Conservation (phyloP, 2,797 vertebrate genomes). For the Poeciliopsis turneri region DNA sequence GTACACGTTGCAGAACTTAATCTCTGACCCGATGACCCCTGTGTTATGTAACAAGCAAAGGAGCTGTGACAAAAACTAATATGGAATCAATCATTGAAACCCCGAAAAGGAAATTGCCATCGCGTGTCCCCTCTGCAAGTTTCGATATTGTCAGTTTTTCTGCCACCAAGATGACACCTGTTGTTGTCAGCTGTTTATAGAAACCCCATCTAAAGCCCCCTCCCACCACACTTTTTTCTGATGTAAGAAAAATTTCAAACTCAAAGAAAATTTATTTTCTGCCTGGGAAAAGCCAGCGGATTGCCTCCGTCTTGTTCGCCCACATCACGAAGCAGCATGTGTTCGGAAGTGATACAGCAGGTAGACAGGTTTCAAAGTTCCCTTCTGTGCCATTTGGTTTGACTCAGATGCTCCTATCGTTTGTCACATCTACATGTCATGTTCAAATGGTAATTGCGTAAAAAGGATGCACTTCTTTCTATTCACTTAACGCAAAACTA, state of each 20-base stretch:
- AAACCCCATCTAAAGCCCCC: not conserved
- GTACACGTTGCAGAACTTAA: not conserved
- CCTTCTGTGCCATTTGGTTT: not conserved
- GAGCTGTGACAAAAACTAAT: not conserved
- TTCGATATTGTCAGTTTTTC: not conserved
- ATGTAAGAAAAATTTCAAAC: not conserved
- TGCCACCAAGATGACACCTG: not conserved
- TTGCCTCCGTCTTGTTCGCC: not conserved
- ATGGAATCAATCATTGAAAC: not conserved
- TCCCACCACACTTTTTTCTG: constrained; percentile 4
- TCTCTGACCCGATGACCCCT: not conserved
- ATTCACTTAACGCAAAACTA: not conserved
- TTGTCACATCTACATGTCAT: not conserved
- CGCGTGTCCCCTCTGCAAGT: not conserved
- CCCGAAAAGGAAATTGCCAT: not conserved
- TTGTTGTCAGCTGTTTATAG: not conserved
- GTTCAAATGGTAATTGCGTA: not conserved
- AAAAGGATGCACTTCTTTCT: not conserved
- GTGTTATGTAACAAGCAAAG: not conserved
- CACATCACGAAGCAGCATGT: not conserved
- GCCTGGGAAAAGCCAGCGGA: not conserved
- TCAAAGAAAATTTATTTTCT: not conserved
- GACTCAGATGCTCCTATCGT: not conserved
- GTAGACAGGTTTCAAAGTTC: not conserved
- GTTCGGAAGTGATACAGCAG: not conserved